Evolutionary conservation across 2,888 invertebrate genomes (phyloP).

Genomic region (Xanthia togata): DNA sequence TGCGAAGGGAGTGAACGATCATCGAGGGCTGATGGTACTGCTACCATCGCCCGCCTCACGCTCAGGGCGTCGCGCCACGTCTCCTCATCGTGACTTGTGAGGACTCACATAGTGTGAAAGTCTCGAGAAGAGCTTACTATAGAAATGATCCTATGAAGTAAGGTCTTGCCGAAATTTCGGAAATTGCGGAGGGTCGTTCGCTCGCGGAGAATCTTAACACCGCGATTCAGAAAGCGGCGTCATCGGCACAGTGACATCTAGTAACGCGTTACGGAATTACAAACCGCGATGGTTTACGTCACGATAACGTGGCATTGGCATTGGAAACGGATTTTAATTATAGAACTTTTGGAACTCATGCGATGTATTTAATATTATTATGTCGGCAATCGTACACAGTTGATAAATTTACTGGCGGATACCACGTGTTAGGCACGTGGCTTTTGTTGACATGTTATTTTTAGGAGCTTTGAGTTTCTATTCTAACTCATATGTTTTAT

Average conservation of each 20-base stretch:
- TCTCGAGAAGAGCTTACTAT: slow-evolving; percentile 3
- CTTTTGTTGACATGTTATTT: not conserved
- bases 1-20: slow-evolving; percentile 44
- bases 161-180: slow-evolving; percentile 6
- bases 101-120: slow-evolving; percentile 4
- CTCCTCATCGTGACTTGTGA: slow-evolving; percentile 23
- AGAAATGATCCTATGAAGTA: slow-evolving; percentile 49
- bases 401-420: not conserved
- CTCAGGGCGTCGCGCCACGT: slow-evolving; percentile 50
- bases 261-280: not conserved
- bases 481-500: too few species aligned
- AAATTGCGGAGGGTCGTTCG: slow-evolving; percentile 1
- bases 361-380: not conserved
- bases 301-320: not conserved
- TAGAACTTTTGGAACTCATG: not conserved
- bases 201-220: slow-evolving; percentile 20
- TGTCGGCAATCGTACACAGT: not conserved
- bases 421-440: not conserved
- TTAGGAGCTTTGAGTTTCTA: not conserved
- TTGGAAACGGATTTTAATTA: slow-evolving; percentile 1
- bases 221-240: slow-evolving; percentile 27
- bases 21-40: slow-evolving; percentile 17
- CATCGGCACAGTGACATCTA: slow-evolving; percentile 26
- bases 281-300: not conserved
- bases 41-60: slow-evolving; percentile 51